Evolutionary conservation across 1,140 invertebrate species (phyloP).

Genomic region (Bombus picipes): DNA sequence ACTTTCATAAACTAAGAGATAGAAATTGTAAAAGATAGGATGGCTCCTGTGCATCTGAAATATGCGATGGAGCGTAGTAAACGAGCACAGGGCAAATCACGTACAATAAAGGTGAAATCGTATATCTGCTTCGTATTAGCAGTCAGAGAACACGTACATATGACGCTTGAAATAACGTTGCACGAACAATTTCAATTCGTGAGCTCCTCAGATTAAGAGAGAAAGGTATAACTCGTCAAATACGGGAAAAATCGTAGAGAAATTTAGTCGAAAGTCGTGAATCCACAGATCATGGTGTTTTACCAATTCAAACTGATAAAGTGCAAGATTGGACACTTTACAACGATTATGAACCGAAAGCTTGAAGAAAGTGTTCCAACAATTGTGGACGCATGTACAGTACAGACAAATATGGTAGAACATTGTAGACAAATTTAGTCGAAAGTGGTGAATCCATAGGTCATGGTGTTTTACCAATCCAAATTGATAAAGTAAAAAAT

Average conservation of each 20-base stretch:
- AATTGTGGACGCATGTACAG: neutral
- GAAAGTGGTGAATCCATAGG: too few species aligned
- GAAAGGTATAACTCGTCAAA: neutral
- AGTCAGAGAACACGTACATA: neutral
- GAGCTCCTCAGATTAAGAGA: neutral
- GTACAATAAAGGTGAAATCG: neutral
- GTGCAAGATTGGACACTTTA: too few species aligned
- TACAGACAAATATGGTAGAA: too few species aligned
- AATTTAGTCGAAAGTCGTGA: neutral
- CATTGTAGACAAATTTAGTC: too few species aligned
- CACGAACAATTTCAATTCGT: neutral
- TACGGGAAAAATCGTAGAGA: neutral
- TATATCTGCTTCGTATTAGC: neutral
- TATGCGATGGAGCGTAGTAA: too few species aligned
- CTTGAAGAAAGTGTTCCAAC: too few species aligned
- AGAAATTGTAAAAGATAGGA: too few species aligned
- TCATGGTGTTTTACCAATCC: too few species aligned
- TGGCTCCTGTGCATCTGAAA: too few species aligned
- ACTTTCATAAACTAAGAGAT: too few species aligned
- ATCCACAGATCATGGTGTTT: neutral
- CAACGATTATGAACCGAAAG: too few species aligned
- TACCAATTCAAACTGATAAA: neutral
- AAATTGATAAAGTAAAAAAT: accelerated
- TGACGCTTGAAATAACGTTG: neutral
- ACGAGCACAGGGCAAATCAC: neutral